These are phyloP conservation scores for Microchrysa polita DNA, from an alignment of 2,888 invertebrate species.

Conservation along the genomic window DNA sequence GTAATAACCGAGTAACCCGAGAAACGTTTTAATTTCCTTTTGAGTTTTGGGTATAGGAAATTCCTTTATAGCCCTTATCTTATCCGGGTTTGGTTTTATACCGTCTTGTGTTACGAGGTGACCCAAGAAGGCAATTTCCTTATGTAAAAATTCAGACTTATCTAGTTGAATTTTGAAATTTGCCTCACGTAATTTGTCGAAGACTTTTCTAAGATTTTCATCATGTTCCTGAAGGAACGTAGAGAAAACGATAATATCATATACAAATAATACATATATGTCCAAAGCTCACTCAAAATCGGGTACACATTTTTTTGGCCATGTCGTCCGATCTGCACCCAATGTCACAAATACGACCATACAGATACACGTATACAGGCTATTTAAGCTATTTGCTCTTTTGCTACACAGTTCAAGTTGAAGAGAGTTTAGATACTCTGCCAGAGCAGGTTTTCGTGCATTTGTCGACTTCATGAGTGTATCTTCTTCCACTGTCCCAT, in stretches of 20 bases:
- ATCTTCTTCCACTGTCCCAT: no score
- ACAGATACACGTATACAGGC: no score
- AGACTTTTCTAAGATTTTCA: constrained; percentile 51
- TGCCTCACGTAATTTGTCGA: constrained; percentile 50
- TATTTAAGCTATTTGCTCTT: no score
- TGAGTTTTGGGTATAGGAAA: constrained; percentile 44
- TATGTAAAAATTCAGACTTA: constrained; percentile 54
- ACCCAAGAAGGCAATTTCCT: constrained; percentile 55
- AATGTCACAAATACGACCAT: no score
- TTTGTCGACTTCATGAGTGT: no score
- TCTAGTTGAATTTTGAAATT: constrained; percentile 54
- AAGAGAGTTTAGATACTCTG: no score
- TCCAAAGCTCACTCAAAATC: no score
- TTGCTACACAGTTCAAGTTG: no score
- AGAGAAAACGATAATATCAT: constrained; percentile 54
- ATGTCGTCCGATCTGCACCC: no score
- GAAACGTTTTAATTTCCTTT: constrained; percentile 50
- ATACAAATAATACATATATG: no score
- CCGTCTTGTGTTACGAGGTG: constrained; percentile 47
- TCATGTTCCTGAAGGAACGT: constrained; percentile 55
- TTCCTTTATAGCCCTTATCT: constrained; percentile 47
- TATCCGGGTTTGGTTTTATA: constrained; percentile 43
- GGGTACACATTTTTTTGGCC: no score
- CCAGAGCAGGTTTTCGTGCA: no score
- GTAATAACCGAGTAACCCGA: constrained; percentile 51